Percentiles rank a stretch among this genome's conserved stretches.
Evolutionary conservation across 35 echinoderm and acorn worm species (phyloP).

Genomic region (Diadema setosum): DNA sequence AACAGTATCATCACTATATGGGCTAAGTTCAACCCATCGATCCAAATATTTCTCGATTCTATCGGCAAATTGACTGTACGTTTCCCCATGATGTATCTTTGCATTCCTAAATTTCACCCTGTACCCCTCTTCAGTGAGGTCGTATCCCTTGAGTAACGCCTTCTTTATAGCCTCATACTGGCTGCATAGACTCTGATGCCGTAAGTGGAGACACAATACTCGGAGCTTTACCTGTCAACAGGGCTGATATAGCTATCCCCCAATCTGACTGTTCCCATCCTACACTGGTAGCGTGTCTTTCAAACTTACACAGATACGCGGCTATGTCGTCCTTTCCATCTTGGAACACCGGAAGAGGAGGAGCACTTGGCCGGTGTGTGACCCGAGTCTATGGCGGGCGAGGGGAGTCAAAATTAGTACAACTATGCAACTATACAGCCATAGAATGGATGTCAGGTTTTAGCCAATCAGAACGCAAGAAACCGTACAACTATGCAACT

Average conservation of each 20-base stretch:
- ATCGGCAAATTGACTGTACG: neutral
- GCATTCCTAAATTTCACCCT: neutral
- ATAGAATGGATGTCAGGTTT: too few relatives aligned
- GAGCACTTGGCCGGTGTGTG: too few relatives aligned
- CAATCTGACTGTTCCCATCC: conserved; percentile 22
- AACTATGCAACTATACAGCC: too few relatives aligned
- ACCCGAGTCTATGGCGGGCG: too few relatives aligned
- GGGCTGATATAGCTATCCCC: conserved; percentile 34
- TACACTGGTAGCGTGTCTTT: conserved; percentile 25
- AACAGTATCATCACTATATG: neutral
- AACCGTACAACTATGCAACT: too few relatives aligned
- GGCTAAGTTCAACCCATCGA: neutral
- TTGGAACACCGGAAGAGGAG: too few relatives aligned
- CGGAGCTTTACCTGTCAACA: neutral
- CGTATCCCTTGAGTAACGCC: conserved; percentile 1
- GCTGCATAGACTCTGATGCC: neutral
- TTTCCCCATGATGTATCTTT: neutral
- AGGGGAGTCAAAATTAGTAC: too few relatives aligned
- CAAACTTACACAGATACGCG: conserved; percentile 43
- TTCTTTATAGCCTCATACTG: conserved; percentile 23
- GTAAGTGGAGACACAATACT: neutral
- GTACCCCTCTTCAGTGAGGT: conserved; percentile 26
- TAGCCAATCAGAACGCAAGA: too few relatives aligned
- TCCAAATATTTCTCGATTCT: neutral
- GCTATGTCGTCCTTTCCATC: conserved; percentile 65